Evolutionary conservation across 2,797 vertebrate species (phyloP), one percentile per base, ranked within the genome.

Genomic region (Ctenosaura bakeri): DNA sequence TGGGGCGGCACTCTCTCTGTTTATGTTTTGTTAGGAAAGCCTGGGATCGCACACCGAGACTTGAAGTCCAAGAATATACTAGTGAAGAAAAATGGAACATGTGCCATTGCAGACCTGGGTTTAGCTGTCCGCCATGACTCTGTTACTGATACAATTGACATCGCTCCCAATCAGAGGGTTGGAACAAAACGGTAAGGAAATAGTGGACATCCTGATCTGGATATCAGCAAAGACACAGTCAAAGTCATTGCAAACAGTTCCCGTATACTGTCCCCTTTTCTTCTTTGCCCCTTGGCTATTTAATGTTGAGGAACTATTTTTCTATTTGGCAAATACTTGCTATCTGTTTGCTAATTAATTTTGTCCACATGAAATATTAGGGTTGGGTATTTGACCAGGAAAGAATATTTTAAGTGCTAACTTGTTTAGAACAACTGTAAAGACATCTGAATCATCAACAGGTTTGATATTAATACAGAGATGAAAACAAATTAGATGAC

Each of bases 41-140:
- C 99, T 83, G 99, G 99, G 89, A 99, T 99, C 42, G 99, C 99
- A 95, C 99, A 99, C 95, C 97, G 99, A 79, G 99, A 99, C 96
- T 97, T 99, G 93, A 99, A 99, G 93, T 99, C 99, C 90, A 99
- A 99, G 97, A 99, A 99, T 95, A 99, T 99, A 95, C 94, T 99
- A 94, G 99, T 99, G 92, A 99, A 99, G 97, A 99, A 99, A 96
- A 99, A 99, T 0, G 98, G 98, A 93, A 98, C 98, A 46, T 99
- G 99, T 3, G 99, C 99, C 91, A 99, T 99, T 2, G 99, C 99
- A 16, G 99, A 99, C 97, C 98, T 99, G 0, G 99, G 99, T 14
- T 98, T 99, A 96, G 99, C 99, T 0, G 99, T 99, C 7, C 98
- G 99, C 64, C 99, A 99, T 0, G 99, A 99, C 85, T 99, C 99